Evolutionary conservation across 1,140 invertebrate species (phyloP), one percentile per base, ranked within the genome.

Genomic region (Tribolium castaneum): DNA sequence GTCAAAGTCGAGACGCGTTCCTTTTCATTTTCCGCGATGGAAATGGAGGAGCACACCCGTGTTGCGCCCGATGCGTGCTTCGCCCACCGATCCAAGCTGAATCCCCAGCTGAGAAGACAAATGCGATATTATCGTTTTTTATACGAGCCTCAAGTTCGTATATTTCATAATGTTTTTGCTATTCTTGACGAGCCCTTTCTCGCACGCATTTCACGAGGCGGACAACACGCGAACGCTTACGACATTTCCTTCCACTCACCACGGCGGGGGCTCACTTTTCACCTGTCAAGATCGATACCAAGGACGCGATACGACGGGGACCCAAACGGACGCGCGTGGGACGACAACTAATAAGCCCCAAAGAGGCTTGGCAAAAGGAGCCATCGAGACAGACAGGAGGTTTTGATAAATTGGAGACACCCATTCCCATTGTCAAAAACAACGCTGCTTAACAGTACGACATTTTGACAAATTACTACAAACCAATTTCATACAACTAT

Each of bases 41-140:
- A 66, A 34, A 66, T 66, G 4, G 51, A 30, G 13, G 4, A 66
- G 59, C 6, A 62, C 56, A 30, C 56, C 56, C 56, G 56, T 30
- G 45, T 30, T 19, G 16, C 2, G 34, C 34, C 34, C n/a, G 35
- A 1, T 52, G 71, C 49, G 71, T 73, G 71, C 52, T 14, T 73
- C 71, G 52, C 71, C 71, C 71, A 73, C 49, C 12, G 71, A 73
- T 54, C 71, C 25, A 4, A 19, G 70, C 22, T 54, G 49, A 73
- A 73, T 73, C 49, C 71, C 71, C 71, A 73, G 52, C 71, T 73
- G 71, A 54, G 71, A 52, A 73, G 45, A 73, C 71, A 73, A 73
- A 52, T 72, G 70, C 70, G 70, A 72, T 72, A 72, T 72, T 5
- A 51, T 73, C 25, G 9, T 52, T 73, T 73, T 73, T 73, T 54